Percentiles rank a stretch among this genome's conserved stretches.
Conservation (phyloP, 2,113 vertebrate genomes). For the Scalopus aquaticus region DNA sequence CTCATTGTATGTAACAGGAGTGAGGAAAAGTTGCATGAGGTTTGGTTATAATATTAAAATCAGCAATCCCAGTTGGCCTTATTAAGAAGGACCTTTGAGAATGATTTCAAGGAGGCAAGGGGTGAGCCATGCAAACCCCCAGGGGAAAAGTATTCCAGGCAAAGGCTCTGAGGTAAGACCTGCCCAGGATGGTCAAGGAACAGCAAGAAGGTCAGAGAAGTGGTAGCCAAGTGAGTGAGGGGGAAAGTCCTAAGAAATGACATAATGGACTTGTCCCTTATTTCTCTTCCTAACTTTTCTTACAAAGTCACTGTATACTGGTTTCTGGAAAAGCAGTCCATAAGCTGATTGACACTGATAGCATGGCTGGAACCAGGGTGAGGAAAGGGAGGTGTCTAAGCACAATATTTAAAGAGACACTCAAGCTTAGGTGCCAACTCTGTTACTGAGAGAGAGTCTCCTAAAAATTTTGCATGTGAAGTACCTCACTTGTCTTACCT, state of each 20-base stretch:
- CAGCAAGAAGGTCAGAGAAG: neutral
- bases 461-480: neutral
- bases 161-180: neutral
- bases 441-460: neutral
- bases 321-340: neutral
- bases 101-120: neutral
- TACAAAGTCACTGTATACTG: neutral
- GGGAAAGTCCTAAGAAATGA: no score
- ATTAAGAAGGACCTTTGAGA: neutral
- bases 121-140: neutral
- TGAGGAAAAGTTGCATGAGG: neutral
- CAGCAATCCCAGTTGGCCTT: neutral
- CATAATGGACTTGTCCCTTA: neutral
- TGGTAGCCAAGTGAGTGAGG: neutral
- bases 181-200: no score
- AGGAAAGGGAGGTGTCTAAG: neutral
- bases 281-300: neutral
- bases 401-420: neutral
- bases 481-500: neutral
- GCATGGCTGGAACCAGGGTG: no score
- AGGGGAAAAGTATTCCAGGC: neutral
- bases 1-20: neutral
- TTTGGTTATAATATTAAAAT: neutral
- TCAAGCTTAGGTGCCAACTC: neutral
- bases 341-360: neutral